A percentile compares a stretch with the other conserved stretches of the same genome.
phyloP scores from a whole-genome alignment of 30 jellyfish, hydroid and myxozoan species.

The Turritopsis rubra region DNA sequence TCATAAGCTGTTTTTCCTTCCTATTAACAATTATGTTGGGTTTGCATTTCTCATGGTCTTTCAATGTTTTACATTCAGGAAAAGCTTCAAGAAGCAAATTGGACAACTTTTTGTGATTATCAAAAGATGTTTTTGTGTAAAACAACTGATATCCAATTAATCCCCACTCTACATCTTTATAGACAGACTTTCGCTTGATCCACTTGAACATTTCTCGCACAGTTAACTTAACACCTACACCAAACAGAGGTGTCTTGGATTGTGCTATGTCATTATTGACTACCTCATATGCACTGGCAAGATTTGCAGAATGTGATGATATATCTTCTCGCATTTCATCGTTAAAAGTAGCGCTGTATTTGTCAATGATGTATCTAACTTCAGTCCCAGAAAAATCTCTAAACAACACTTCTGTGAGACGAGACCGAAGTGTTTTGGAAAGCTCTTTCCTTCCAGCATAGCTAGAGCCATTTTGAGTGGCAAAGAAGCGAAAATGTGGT shows the following conservation, averaged over 20 bases:
- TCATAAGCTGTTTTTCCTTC: neutral
- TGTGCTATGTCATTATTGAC: neutral
- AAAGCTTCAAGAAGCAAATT: neutral
- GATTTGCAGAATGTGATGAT: conserved; percentile 1
- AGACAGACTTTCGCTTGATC: conserved; percentile 13
- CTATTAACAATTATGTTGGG: neutral
- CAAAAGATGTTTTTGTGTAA: neutral
- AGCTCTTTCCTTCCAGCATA: conserved; percentile 19
- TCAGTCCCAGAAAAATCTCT: conserved; percentile 1
- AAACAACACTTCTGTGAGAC: neutral
- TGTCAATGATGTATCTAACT: neutral
- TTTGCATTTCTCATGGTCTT: neutral
- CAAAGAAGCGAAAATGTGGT: conserved; percentile 16
- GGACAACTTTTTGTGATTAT: neutral
- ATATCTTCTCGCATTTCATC: neutral
- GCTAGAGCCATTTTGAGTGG: conserved; percentile 15
- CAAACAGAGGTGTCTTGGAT: conserved; percentile 4
- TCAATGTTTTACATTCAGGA: neutral
- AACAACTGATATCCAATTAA: conserved; percentile 1
- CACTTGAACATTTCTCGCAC: conserved; percentile 17
- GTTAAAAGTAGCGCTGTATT: neutral
- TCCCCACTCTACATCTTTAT: neutral
- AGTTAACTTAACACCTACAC: conserved; percentile 1
- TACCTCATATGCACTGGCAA: neutral
- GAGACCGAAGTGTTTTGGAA: conserved; percentile 14